Conservation (phyloP, 2,888 invertebrate species). For the Diachrysia chrysitis region DNA sequence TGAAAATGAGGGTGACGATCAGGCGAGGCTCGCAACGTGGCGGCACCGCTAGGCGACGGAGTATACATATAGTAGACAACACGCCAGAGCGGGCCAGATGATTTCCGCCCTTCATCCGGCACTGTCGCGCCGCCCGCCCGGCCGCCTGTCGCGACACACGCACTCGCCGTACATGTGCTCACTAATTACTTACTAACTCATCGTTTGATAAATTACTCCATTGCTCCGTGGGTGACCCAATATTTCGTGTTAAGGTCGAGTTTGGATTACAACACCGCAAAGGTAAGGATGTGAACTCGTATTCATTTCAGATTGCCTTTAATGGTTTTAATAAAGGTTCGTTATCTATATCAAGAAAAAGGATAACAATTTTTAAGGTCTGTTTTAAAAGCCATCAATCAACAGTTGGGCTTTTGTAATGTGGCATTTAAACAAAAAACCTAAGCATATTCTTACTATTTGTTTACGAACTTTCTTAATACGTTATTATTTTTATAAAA, state of each 20-base stretch:
- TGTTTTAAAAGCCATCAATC: slow-evolving; percentile 50
- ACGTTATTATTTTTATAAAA: no score
- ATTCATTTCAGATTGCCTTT: slow-evolving; percentile 58
- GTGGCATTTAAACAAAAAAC: no score
- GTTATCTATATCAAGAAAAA: slow-evolving; percentile 64
- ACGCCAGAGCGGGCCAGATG: slow-evolving; percentile 64
- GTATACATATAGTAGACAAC: slow-evolving; percentile 29
- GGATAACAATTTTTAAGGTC: slow-evolving; percentile 69
- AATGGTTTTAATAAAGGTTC: slow-evolving; percentile 68
- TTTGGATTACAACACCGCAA: slow-evolving; percentile 56
- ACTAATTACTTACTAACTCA: slow-evolving; percentile 60
- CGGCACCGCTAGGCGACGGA: slow-evolving; percentile 41
- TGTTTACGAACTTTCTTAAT: no score
- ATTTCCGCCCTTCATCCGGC: slow-evolving; percentile 68
- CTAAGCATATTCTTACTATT: no score
- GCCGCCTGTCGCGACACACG: slow-evolving; percentile 54
- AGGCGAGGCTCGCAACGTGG: slow-evolving; percentile 40
- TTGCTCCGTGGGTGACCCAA: slow-evolving; percentile 52
- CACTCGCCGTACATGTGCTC: slow-evolving; percentile 60
- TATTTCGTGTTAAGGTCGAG: slow-evolving; percentile 59
- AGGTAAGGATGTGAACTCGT: slow-evolving; percentile 64
- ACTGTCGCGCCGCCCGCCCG: slow-evolving; percentile 67
- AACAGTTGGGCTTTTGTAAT: slow-evolving; percentile 8
- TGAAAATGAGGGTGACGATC: slow-evolving; percentile 9
- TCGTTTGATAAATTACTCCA: slow-evolving; percentile 60